Percentiles rank a stretch among this genome's conserved stretches.
phyloP scores from a whole-genome alignment of 2,797 vertebrate species.

The Macropus fuliginosus region DNA sequence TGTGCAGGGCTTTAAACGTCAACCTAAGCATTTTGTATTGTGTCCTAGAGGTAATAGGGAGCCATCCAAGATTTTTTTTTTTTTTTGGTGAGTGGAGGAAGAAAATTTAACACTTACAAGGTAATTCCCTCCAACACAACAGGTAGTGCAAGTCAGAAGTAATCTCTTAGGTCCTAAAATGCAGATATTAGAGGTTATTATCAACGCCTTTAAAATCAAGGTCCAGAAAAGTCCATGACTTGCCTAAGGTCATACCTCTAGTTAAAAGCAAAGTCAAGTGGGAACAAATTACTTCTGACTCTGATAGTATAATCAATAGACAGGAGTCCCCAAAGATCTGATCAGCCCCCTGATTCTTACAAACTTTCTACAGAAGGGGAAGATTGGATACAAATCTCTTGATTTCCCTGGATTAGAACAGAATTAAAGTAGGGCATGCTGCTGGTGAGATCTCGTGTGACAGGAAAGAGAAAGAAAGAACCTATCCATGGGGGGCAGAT shows the following conservation, averaged over 20 bases:
- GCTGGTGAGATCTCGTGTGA: not conserved
- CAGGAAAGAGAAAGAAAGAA: not conserved
- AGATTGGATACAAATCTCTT: not conserved
- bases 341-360: not conserved
- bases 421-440: not conserved
- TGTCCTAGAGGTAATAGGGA: not conserved
- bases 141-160: not conserved
- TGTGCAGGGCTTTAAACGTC: not conserved
- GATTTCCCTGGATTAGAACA: not conserved
- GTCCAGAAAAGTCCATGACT: not conserved
- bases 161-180: not conserved
- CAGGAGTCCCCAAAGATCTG: not conserved
- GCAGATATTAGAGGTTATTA: not conserved
- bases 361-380: not conserved
- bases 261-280: not conserved
- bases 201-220: not conserved
- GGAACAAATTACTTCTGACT: not conserved
- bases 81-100: not conserved
- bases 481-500: not conserved
- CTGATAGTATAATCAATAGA: not conserved
- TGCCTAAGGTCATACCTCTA: not conserved
- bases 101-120: not conserved
- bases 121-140: not conserved
- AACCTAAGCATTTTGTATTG: not conserved
- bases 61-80: not conserved